These are phyloP conservation scores for Metellina segmentata DNA, from an alignment of 2,888 invertebrate genomes.

Conservation along the genomic window DNA sequence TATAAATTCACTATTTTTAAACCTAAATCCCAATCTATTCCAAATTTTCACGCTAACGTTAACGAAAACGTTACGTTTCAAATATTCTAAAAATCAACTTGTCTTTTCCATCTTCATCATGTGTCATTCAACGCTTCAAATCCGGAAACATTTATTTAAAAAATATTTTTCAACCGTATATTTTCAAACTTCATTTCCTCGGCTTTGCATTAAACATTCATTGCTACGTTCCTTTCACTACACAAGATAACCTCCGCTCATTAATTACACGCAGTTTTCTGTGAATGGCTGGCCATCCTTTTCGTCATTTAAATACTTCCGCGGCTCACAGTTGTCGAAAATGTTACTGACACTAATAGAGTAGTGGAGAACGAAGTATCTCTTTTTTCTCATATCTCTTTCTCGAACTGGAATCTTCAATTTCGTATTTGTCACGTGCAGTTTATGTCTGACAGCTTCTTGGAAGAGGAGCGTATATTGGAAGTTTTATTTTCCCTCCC, in stretches of 20 bases:
- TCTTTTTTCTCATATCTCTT: neutral
- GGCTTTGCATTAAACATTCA: neutral
- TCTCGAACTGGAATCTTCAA: neutral
- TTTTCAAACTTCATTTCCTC: neutral
- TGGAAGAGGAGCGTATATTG: neutral
- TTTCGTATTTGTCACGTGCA: slow-evolving; percentile 1
- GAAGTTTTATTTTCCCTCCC: neutral
- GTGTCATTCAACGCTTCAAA: neutral
- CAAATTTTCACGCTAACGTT: too few relatives aligned
- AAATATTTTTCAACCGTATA: neutral
- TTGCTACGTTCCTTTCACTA: neutral
- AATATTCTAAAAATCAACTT: too few relatives aligned
- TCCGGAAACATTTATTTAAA: neutral
- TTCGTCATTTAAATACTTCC: neutral
- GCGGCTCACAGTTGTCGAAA: neutral
- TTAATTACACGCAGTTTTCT: neutral
- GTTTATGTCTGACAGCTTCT: neutral
- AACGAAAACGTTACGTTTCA: too few relatives aligned
- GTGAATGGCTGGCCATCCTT: neutral
- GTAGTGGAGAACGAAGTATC: neutral
- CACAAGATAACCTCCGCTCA: neutral
- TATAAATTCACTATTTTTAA: too few relatives aligned
- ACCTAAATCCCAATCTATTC: too few relatives aligned
- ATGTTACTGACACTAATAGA: neutral
- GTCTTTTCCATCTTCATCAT: neutral